phyloP scores from a whole-genome alignment of 2,888 invertebrate species.

The Helobdella robusta region DNA sequence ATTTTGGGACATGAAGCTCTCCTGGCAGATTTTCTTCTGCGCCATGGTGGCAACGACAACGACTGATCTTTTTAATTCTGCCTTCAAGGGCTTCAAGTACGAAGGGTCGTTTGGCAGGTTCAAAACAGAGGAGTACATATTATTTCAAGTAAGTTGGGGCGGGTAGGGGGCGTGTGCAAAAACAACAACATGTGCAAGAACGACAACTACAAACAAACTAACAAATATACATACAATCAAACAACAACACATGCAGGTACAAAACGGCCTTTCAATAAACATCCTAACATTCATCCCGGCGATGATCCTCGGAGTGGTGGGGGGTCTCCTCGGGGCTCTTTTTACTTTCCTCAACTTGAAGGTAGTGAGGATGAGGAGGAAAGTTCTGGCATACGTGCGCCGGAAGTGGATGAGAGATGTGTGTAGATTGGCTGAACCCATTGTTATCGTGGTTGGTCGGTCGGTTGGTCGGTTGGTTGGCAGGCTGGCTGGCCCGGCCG shows the following conservation, averaged over 20 bases:
- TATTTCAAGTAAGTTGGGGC: constrained; percentile 42
- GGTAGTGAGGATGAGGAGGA: constrained; percentile 44
- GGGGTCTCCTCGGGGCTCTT: constrained; percentile 48
- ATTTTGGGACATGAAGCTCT: constrained; percentile 49
- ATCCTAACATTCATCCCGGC: constrained; percentile 47
- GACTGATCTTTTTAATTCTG: constrained; percentile 47
- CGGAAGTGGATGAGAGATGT: constrained; percentile 17
- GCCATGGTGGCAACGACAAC: constrained; percentile 50
- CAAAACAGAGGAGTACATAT: constrained; percentile 46
- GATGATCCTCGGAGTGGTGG: constrained; percentile 47
- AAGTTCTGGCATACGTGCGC: constrained; percentile 42
- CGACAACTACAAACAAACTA: too few relatives aligned
- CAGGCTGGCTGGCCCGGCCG: too few relatives aligned
- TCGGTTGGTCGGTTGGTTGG: too few relatives aligned
- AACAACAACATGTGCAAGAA: too few relatives aligned
- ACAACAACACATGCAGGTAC: constrained; percentile 40
- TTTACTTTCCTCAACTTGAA: constrained; percentile 51
- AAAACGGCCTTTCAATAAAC: constrained; percentile 46
- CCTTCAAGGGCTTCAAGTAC: constrained; percentile 43
- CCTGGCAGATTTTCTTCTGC: constrained; percentile 52
- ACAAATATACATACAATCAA: too few relatives aligned
- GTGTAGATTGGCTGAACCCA: constrained; percentile 32
- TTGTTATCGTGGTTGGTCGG: constrained; percentile 34
- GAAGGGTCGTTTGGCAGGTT: constrained; percentile 46
- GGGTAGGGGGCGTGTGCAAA: too few relatives aligned